phyloP scores from a whole-genome alignment of 1,140 invertebrate genomes.

The Papilio polytes region DNA sequence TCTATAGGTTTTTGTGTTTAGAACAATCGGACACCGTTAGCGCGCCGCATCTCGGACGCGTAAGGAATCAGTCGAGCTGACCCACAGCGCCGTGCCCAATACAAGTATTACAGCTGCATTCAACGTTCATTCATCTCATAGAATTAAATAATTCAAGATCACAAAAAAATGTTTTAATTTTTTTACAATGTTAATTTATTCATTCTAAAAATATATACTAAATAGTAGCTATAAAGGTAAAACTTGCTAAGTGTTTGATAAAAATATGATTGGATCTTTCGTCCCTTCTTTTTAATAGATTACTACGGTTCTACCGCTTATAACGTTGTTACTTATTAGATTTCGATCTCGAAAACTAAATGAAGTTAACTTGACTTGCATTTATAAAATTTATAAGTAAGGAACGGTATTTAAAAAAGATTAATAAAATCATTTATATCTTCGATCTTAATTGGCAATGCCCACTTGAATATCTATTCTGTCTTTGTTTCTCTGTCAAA shows the following conservation, averaged over 20 bases:
- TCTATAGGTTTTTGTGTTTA: conserved; percentile 71
- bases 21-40: conserved; percentile 70
- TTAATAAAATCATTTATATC: background rate
- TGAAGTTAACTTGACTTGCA: too few relatives aligned
- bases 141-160: background rate
- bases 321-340: too few relatives aligned
- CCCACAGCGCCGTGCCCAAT: conserved; percentile 54
- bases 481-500: background rate
- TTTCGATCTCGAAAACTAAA: too few relatives aligned
- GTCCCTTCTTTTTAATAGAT: too few relatives aligned
- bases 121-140: background rate
- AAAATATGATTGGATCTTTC: too few relatives aligned
- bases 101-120: background rate
- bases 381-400: too few relatives aligned
- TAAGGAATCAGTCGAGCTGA: conserved; percentile 54
- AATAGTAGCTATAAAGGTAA: too few relatives aligned
- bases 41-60: conserved; percentile 57
- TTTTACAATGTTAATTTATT: too few relatives aligned
- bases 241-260: too few relatives aligned
- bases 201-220: too few relatives aligned
- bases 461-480: background rate
- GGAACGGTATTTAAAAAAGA: too few relatives aligned
- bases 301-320: too few relatives aligned
- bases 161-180: background rate
- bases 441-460: background rate